Evolutionary conservation across 2,888 invertebrate genomes (phyloP), one percentile per base, ranked within the genome.

Genomic region (Miltochrista miniata): DNA sequence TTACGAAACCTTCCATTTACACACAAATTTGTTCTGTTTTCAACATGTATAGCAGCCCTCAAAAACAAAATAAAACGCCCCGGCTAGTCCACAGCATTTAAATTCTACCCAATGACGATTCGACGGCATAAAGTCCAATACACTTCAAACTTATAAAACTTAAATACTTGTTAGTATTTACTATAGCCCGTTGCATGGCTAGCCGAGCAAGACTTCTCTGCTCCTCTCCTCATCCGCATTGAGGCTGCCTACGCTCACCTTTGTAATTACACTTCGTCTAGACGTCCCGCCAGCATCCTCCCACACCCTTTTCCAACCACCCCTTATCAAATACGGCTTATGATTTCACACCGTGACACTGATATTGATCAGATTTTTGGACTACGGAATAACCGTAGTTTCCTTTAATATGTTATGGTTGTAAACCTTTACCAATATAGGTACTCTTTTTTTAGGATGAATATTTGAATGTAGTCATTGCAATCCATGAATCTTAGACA

Each of bases 191-290:
- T 84, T 73, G 79, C 73, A 75, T 78, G 43, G 30, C 46, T 45
- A 50, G 45, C 42, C 39, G 48, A 46, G 70, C 70, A 66, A 64
- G 70, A 68, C 67, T 69, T 58, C 71, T 59, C 71, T 68, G 72
- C 68, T 72, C 69, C 67, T 68, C 56, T 67, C 57, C 66, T 70
- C 60, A 64, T 68, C 76, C 58, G 59, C 56, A 40, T 68, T 62
- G 64, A 68, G 54, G 62, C 77, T 75, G 85, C 88, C 86, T 86
- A 85, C 85, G 79, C 81, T 87, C 76, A 87, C 90, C 89, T 88
- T 86, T 85, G 84, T 89, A 90, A 90, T 90, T 84, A 84, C 83
- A 70, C 80, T 79, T 75, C 76, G 90, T 89, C 90, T 90, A 90
- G 90, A 89, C 89, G 76, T 76, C 81, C 84, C 84, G 74, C 80